Base-by-base conservation (phyloP, 2,888 invertebrate genomes). In the Philhelius pedissequus region DNA sequence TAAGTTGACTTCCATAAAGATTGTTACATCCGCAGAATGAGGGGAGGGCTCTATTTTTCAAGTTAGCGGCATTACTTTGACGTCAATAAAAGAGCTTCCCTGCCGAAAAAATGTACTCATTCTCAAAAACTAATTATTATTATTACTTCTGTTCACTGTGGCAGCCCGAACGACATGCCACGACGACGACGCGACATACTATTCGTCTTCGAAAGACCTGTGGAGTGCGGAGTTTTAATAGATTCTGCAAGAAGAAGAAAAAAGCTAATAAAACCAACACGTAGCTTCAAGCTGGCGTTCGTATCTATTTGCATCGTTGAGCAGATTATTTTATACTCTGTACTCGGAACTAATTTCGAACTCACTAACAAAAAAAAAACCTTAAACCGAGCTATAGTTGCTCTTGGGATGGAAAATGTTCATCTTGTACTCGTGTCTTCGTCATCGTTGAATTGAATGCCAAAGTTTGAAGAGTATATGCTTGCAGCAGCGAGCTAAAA, bases 341-440 rank as follows among this genome's bases (percentile, higher is more conserved):
- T 58, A 58, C 38, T 38, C 25, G 56, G 58, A 58, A 58, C 58
- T 58, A 58, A 58, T 58, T 58, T 58, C n/a, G 9, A 25, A 27
- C 52, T 52, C n/a, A n/a, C n/a, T n/a, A n/a, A n/a, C n/a, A 4
- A 38, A 38, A 56, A 35, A 58, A 38, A 58, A 38, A 56, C 30
- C 22, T 22, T n/a, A 35, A 38, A 58, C 22, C 35, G 3, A 56
- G 32, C 18, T 32, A 32, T 32, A 22, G 11, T 5, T 22, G 8
- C n/a, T n/a, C 8, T 1, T 20, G 13, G 56, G 20, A 20, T 38
- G 56, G 7, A 56, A 56, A 56, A 56, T 22, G 13, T 56, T 56
- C 56, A 56, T 38, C 20, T 38, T 35, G 32, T 56, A 18, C 32
- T 56, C 52, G 52, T 52, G 8, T 15, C 52, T 27, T n/a, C 35